A percentile compares a stretch with the other conserved stretches of the same genome.
Evolutionary conservation across 2,888 invertebrate species (phyloP).

Genomic region (Vannuccia rotundouncinata): DNA sequence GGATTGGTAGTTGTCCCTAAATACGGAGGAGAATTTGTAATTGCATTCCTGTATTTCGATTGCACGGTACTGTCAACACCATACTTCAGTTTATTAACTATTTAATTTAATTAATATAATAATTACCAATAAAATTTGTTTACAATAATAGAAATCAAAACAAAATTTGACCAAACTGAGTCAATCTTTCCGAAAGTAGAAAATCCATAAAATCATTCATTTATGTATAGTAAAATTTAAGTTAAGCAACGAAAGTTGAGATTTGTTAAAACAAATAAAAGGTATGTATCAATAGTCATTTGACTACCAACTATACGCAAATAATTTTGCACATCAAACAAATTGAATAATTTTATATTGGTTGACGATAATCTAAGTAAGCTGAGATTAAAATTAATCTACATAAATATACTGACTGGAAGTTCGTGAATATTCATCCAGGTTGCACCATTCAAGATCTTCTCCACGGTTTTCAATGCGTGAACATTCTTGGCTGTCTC

Average conservation of each 20-base stretch:
- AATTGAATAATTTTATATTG: not conserved
- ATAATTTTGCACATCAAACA: not conserved
- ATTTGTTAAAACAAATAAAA: not conserved
- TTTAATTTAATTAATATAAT: too few species aligned
- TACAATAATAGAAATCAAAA: too few species aligned
- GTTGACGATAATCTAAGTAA: not conserved
- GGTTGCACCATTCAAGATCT: constrained; percentile 49
- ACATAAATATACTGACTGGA: constrained; percentile 45
- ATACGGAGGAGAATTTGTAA: too few species aligned
- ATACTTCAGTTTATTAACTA: too few species aligned
- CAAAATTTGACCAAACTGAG: too few species aligned
- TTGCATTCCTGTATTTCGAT: too few species aligned
- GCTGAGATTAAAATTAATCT: not conserved
- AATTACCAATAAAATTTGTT: too few species aligned
- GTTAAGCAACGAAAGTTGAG: too few species aligned
- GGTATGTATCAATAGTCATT: not conserved
- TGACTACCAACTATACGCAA: not conserved
- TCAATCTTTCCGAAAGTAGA: too few species aligned
- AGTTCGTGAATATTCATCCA: constrained; percentile 55
- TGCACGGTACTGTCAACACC: too few species aligned
- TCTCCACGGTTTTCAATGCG: constrained; percentile 46
- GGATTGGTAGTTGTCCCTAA: constrained; percentile 21
- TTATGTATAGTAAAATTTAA: too few species aligned
- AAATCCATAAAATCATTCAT: too few species aligned
- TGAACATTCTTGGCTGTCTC: constrained; percentile 51